Evolutionary conservation across 2,797 vertebrate genomes (phyloP), one percentile per base, ranked within the genome.

Genomic region (Acanthis flammea): DNA sequence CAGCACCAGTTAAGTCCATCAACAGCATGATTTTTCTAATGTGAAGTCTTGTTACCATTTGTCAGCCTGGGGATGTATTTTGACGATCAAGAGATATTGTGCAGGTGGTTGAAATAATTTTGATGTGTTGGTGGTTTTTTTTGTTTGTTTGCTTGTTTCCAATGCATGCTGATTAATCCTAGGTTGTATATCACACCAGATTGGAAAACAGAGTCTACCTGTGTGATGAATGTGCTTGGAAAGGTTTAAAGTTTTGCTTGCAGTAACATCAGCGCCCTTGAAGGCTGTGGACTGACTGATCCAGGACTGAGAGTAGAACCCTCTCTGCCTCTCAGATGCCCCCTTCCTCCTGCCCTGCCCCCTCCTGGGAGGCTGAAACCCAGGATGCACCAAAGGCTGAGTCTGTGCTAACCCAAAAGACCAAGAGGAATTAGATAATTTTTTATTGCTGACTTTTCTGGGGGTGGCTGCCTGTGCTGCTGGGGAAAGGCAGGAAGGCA

Each of bases 81-180:
- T 95, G 86, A 86, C 86, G 80, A 85, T 65, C 45, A 65, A 44
- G 75, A 79, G 72, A 51, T 70, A 65, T 7, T 74, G 63, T 87
- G 57, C 61, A 71, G 65, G 81, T 85, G 65, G 61, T 62, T 91
- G 75, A 92, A 94, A 77, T 91, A 86, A 92, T 93, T 92, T 87
- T 57, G 83, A 77, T 44, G 14, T 61, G 42, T 44, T 80, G 72
- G 30, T 35, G 35, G 35, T 35, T 35, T 35, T 53, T 19, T 18
- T 28, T 30, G 55, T 7, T 45, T 13, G 4, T 47, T 57, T 22
- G 30, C 9, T 35, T 51, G 12, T 47, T 47, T 7, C 15, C 88
- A 73, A 37, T 74, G 53, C 63, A 71, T 85, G 37, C 66, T 93
- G 83, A 92, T 95, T 94, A 96, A 79, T 86, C 63, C 67, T 70